A percentile compares a stretch with the other conserved stretches of the same genome.
Conservation (phyloP, 2,113 vertebrate genomes). For the Gambusia holbrooki region DNA sequence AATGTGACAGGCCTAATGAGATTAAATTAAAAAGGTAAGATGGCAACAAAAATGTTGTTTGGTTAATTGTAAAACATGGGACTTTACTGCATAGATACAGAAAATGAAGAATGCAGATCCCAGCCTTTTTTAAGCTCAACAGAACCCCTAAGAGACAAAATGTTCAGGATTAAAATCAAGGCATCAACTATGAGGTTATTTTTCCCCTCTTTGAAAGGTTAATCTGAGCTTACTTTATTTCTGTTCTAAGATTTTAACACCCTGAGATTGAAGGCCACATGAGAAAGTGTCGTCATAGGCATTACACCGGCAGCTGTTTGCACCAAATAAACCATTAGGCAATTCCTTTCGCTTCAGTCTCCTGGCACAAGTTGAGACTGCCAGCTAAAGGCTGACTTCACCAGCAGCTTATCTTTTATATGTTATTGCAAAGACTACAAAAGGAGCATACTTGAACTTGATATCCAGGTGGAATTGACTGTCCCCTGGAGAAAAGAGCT, state of each 20-base stretch:
- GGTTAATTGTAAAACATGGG: not conserved
- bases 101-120: not conserved
- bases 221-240: not conserved
- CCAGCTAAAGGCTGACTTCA: not conserved
- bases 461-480: conserved; percentile 1
- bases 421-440: not conserved
- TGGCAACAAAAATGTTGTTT: not conserved
- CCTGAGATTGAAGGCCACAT: not conserved
- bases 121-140: not conserved
- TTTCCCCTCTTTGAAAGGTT: not conserved
- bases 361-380: not conserved
- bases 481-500: not conserved
- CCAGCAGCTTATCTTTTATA: not conserved
- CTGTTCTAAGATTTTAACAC: not conserved
- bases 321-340: not conserved
- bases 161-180: not conserved
- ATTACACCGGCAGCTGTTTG: not conserved
- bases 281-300: not conserved
- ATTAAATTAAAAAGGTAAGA: not conserved
- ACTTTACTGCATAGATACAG: not conserved
- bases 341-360: not conserved
- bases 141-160: not conserved
- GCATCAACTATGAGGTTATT: not conserved
- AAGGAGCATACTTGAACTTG: not conserved
- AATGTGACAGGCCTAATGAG: too few species aligned